phyloP scores from a whole-genome alignment of 2,797 vertebrate species.

The Acipenser ruthenus region DNA sequence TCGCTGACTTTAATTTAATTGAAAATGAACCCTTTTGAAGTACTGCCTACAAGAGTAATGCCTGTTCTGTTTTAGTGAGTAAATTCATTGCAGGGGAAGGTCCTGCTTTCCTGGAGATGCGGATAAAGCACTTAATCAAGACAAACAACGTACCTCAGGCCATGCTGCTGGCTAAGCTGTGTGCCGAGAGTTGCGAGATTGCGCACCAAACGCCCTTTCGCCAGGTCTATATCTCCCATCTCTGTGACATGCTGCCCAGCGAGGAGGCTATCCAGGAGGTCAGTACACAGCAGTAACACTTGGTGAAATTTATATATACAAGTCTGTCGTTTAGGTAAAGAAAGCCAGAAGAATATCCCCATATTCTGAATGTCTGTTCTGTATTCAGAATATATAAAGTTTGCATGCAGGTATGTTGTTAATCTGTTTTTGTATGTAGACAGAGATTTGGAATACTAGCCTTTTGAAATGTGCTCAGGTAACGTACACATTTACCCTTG shows the following conservation, averaged over 20 bases:
- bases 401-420: no score
- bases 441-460: no score
- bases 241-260: slow-evolving; percentile 86
- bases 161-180: slow-evolving; percentile 81
- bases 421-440: no score
- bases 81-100: slow-evolving; percentile 88
- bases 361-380: no score
- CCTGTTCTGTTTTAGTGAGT: slow-evolving; percentile 46
- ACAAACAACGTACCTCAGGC: slow-evolving; percentile 85
- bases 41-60: no score
- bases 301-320: not conserved
- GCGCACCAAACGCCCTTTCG: slow-evolving; percentile 81
- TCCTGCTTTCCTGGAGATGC: slow-evolving; percentile 91
- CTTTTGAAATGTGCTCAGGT: no score
- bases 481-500: no score
- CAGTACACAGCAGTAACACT: slow-evolving; percentile 21
- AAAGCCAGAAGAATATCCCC: not conserved
- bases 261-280: slow-evolving; percentile 96
- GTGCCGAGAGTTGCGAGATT: slow-evolving; percentile 77
- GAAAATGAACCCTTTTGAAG: no score
- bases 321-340: no score
- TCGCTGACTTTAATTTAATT: no score
- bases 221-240: slow-evolving; percentile 82
- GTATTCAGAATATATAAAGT: no score
- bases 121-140: slow-evolving; percentile 94